These are phyloP conservation scores for Microplitis manilae DNA, from an alignment of 2,888 invertebrate species.

Conservation along the genomic window DNA sequence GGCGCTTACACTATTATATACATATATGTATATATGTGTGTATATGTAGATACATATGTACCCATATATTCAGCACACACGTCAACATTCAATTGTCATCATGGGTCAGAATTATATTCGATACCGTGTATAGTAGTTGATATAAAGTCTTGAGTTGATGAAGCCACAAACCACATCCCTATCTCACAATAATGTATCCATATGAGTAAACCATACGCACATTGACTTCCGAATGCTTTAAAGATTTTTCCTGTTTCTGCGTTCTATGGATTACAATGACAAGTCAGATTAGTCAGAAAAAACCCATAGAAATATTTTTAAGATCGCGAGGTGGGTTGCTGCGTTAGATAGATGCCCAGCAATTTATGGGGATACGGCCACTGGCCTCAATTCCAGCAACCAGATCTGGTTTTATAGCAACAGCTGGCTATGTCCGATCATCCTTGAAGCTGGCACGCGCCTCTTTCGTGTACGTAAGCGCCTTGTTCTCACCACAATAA, in stretches of 20 bases:
- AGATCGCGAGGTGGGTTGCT: neutral
- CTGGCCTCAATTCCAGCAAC: slow-evolving; percentile 32
- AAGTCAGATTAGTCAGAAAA: too few species aligned
- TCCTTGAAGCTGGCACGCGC: slow-evolving; percentile 52
- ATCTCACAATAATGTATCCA: neutral
- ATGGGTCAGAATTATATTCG: slow-evolving; percentile 52
- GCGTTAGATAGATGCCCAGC: neutral
- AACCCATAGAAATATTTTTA: too few species aligned
- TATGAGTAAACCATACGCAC: neutral
- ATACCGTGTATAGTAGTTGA: slow-evolving; percentile 43
- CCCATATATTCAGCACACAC: slow-evolving; percentile 13
- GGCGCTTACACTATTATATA: slow-evolving; percentile 39
- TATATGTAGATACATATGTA: neutral
- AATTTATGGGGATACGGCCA: slow-evolving; percentile 5
- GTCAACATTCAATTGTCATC: slow-evolving; percentile 52
- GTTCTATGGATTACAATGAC: neutral
- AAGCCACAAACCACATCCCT: slow-evolving; percentile 49
- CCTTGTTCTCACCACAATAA: slow-evolving; percentile 52
- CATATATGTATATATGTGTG: neutral
- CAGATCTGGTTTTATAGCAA: slow-evolving; percentile 47
- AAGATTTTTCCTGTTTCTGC: neutral
- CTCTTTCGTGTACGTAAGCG: slow-evolving; percentile 47
- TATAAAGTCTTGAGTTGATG: slow-evolving; percentile 36
- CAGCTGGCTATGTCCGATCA: slow-evolving; percentile 54
- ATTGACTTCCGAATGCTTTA: neutral